Evolutionary conservation across 2,113 vertebrate genomes (phyloP).

Genomic region (Muntiacus muntjak): DNA sequence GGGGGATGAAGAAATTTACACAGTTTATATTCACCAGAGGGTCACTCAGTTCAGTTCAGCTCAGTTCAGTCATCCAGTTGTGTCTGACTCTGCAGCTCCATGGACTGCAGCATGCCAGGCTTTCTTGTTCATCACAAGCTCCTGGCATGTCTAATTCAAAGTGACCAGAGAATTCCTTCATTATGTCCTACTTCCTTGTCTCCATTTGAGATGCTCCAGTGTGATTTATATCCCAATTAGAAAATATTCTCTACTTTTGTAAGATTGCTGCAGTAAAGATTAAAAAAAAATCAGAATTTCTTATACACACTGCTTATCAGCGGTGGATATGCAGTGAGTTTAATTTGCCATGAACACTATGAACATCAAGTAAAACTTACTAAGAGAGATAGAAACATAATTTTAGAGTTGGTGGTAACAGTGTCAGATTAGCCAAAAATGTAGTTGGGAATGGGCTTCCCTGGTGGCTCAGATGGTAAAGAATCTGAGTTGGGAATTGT

Average conservation of each 20-base stretch:
- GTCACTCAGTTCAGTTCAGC: neutral
- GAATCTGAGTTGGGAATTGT: neutral
- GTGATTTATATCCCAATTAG: neutral
- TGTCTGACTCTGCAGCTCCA: neutral
- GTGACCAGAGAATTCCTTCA: neutral
- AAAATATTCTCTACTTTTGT: neutral
- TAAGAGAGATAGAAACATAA: neutral
- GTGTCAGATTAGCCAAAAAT: neutral
- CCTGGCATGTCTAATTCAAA: neutral
- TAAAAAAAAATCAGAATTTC: neutral
- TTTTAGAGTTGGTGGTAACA: neutral
- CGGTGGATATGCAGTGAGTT: neutral
- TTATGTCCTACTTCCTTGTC: neutral
- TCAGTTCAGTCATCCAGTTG: neutral
- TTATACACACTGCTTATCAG: neutral
- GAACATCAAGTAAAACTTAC: neutral
- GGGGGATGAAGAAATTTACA: neutral
- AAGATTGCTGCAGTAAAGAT: neutral
- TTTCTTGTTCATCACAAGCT: neutral
- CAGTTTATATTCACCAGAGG: neutral
- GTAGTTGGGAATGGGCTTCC: neutral
- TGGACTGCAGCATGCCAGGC: accelerated
- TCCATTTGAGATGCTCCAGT: neutral
- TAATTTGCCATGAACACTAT: neutral
- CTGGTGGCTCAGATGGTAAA: neutral